These are phyloP conservation scores for Catocala nupta DNA, from an alignment of 2,888 invertebrate species.

Conservation along the genomic window DNA sequence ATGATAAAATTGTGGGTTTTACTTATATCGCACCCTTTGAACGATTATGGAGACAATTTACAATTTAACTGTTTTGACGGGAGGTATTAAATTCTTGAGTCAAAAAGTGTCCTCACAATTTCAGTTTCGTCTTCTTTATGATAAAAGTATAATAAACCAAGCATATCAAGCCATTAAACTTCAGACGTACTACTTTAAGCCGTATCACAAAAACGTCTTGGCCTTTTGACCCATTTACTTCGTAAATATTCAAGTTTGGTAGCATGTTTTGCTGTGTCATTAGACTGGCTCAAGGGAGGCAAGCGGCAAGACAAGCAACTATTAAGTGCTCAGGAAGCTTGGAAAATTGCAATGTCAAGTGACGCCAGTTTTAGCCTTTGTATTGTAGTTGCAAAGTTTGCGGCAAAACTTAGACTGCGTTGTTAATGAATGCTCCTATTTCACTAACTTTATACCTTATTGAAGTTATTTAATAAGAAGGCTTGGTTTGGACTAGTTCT, in stretches of 20 bases:
- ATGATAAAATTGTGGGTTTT: constrained; percentile 10
- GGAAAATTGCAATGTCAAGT: constrained; percentile 67
- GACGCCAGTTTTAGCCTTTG: constrained; percentile 52
- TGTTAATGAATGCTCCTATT: constrained; percentile 47
- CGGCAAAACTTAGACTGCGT: constrained; percentile 44
- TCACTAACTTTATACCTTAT: constrained; percentile 53
- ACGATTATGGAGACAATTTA: too few relatives aligned
- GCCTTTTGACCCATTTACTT: constrained; percentile 43
- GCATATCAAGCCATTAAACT: background rate
- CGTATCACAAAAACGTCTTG: constrained; percentile 35
- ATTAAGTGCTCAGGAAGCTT: constrained; percentile 56
- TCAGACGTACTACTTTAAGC: background rate
- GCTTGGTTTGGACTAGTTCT: constrained; percentile 13
- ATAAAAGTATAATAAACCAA: background rate
- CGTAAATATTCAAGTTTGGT: constrained; percentile 51
- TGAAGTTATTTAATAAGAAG: constrained; percentile 42
- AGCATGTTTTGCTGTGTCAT: constrained; percentile 58
- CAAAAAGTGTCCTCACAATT: too few relatives aligned
- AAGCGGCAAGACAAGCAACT: constrained; percentile 50
- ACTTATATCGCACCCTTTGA: background rate
- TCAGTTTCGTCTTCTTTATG: too few relatives aligned
- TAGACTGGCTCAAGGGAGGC: constrained; percentile 47
- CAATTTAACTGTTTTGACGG: too few relatives aligned
- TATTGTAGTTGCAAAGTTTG: constrained; percentile 51
- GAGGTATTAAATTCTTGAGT: too few relatives aligned